A percentile compares a stretch with the other conserved stretches of the same genome.
These are phyloP conservation scores for Parasteatoda tepidariorum DNA, from an alignment of 1,140 invertebrate species.

Conservation along the genomic window DNA sequence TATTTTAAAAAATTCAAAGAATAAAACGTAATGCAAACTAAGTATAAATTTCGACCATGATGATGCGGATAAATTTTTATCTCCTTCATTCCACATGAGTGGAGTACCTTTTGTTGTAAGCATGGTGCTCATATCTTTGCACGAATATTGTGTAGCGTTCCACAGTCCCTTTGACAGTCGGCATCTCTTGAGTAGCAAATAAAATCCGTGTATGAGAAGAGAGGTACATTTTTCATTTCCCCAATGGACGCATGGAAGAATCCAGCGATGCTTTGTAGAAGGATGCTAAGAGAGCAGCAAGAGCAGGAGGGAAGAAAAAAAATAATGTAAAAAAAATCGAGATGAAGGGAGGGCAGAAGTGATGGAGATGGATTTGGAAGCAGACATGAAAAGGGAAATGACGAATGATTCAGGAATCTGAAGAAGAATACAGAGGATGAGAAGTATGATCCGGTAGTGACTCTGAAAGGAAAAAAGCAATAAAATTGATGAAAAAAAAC, in stretches of 20 bases:
- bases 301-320: no score
- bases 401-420: conserved; percentile 35
- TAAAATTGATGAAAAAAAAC: background rate
- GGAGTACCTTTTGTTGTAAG: no score
- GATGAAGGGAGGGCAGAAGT: conserved; percentile 1
- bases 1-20: no score
- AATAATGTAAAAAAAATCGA: background rate
- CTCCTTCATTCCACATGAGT: no score
- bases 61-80: no score
- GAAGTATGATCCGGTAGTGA: no score
- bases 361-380: conserved; percentile 43
- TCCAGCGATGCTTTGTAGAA: background rate
- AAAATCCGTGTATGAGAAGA: conserved; percentile 28
- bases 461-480: background rate
- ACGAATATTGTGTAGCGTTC: no score
- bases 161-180: background rate
- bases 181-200: background rate
- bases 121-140: no score
- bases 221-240: conserved; percentile 41
- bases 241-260: background rate
- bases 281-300: background rate
- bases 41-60: no score
- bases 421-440: conserved; percentile 39
- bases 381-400: conserved; percentile 54
- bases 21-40: no score